Evolutionary conservation across 2,888 invertebrate species (phyloP).

Genomic region (Cyaniris semiargus): DNA sequence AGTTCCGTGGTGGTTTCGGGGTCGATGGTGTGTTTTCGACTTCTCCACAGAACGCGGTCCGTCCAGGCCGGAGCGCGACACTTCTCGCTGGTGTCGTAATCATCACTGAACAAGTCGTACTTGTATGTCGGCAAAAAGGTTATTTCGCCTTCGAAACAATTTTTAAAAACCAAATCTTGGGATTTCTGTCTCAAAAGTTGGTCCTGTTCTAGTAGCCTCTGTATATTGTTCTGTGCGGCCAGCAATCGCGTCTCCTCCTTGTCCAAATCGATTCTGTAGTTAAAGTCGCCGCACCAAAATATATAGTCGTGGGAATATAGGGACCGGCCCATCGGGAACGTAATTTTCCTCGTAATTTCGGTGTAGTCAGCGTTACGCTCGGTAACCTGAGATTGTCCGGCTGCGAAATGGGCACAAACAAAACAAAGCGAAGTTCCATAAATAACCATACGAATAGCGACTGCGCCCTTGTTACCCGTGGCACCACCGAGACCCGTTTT

Average conservation of each 20-base stretch:
- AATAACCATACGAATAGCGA: slow-evolving; percentile 94
- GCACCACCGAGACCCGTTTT: slow-evolving; percentile 99
- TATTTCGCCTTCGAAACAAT: slow-evolving; percentile 95
- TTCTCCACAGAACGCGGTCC: slow-evolving; percentile 96
- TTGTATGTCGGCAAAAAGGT: slow-evolving; percentile 98
- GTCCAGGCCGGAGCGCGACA: slow-evolving; percentile 99
- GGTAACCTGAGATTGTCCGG: slow-evolving; percentile 96
- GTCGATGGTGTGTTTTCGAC: slow-evolving; percentile 87
- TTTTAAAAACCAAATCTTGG: slow-evolving; percentile 92
- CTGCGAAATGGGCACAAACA: slow-evolving; percentile 99
- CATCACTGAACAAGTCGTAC: slow-evolving; percentile 98
- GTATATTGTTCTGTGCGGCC: slow-evolving; percentile 87
- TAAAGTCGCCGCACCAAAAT: slow-evolving; percentile 99
- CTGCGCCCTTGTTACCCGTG: slow-evolving; percentile 98
- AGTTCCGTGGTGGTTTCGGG: slow-evolving; percentile 83
- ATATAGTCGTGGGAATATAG: slow-evolving; percentile 98
- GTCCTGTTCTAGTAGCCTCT: slow-evolving; percentile 90
- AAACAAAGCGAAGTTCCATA: slow-evolving; percentile 98
- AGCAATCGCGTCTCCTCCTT: slow-evolving; percentile 95
- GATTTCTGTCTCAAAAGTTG: slow-evolving; percentile 92
- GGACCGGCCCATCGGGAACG: slow-evolving; percentile 94
- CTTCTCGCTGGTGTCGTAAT: slow-evolving; percentile 99
- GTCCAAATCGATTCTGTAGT: slow-evolving; percentile 97
- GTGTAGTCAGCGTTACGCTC: slow-evolving; percentile 98
- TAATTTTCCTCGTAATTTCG: slow-evolving; percentile 95